Conservation (phyloP, 2,797 vertebrate species). For the Enteromius afrohamiltoni region DNA sequence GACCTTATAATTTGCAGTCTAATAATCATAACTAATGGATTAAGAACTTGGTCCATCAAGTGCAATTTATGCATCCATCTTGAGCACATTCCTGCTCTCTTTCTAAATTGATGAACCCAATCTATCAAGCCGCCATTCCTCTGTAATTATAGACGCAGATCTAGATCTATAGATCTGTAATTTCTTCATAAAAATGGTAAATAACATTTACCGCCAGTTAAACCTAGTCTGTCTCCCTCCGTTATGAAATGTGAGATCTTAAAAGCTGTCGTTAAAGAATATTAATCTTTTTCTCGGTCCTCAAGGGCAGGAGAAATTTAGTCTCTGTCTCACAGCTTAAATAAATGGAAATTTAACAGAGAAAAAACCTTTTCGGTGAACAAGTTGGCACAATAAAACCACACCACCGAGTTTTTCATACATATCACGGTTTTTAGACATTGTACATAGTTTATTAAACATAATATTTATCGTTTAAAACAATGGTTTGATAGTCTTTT, state of each 20-base stretch:
- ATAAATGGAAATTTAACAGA: conserved; percentile 3
- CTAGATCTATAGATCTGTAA: conserved; percentile 58
- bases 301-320: background rate
- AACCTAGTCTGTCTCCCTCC: conserved; percentile 62
- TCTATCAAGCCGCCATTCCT: conserved; percentile 51
- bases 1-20: conserved; percentile 62
- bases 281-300: conserved; percentile 66
- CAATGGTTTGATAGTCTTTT: background rate
- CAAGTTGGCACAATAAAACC: conserved; percentile 1
- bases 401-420: background rate
- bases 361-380: background rate
- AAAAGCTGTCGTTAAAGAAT: conserved; percentile 69
- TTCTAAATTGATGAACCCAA: conserved; percentile 59
- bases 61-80: conserved; percentile 59
- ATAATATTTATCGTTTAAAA: background rate
- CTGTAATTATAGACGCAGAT: conserved; percentile 50
- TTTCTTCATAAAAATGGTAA: conserved; percentile 59
- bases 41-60: conserved; percentile 48
- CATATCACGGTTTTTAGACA: background rate
- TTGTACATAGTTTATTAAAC: background rate
- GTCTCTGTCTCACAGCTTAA: conserved; percentile 5
- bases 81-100: conserved; percentile 44
- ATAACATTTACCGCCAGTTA: conserved; percentile 74
- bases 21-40: conserved; percentile 61
- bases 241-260: conserved; percentile 65